Evolutionary conservation across 1,140 invertebrate genomes (phyloP), one percentile per base, ranked within the genome.

Genomic region (Bombus cullumanus): DNA sequence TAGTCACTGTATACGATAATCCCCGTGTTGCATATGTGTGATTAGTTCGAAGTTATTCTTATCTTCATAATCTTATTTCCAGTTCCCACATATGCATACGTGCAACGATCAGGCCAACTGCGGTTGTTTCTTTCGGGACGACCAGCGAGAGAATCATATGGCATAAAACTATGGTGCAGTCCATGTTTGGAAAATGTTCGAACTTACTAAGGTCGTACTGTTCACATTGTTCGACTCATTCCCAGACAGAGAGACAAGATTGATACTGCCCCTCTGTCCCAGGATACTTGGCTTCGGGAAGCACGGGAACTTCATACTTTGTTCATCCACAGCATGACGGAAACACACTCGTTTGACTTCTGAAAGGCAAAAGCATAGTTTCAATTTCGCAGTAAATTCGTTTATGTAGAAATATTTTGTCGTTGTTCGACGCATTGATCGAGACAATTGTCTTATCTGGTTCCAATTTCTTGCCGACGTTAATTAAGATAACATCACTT

Each of bases 231-330:
- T 73, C n/a, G 88, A 77, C 15, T 92, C 89, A 69, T 91, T 89
- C n/a, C 85, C 77, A 10, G 93, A 85, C 75, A 92, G 73, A 89
- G 91, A 89, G 76, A 90, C 87, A 37, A 94, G 88, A 86, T 94
- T 94, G 34, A 94, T 92, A 57, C 93, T 94, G 37, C 94, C 93
- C 85, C 91, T 92, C 84, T 93, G 93, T 41, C 93, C 92, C 73
- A 93, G 85, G 83, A 92, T 93, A 84, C 86, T 94, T 31, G 92
- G 90, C 69, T 88, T 93, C 31, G 93, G 94, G 62, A 95, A 94
- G 78, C 94, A 94, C 87, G 92, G 92, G 81, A 95, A 94, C 87
- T 90, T 94, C 93, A 79, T 91, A 85, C 83, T 73, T 73, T 91
- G 81, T 12, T 86, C 57, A 34, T 89, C 85, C 81, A 85, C 53